A percentile compares a stretch with the other conserved stretches of the same genome.
These are phyloP conservation scores for Dichetophora obliterata DNA, from an alignment of 2,888 invertebrate species.

Conservation along the genomic window DNA sequence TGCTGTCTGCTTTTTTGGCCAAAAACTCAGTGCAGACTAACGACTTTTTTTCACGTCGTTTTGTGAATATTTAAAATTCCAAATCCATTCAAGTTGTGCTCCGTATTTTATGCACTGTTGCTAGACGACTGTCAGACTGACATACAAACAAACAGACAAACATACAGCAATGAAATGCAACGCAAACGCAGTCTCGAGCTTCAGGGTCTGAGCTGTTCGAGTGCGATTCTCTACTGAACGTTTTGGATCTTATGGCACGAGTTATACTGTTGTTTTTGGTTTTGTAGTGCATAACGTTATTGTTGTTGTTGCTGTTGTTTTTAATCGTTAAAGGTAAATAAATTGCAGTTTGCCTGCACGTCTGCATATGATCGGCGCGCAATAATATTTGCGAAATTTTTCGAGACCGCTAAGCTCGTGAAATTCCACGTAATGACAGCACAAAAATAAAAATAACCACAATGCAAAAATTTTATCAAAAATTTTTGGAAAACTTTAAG, in stretches of 20 bases:
- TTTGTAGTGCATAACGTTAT: slow-evolving; percentile 44
- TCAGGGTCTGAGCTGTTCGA: slow-evolving; percentile 25
- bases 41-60: background rate
- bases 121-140: background rate
- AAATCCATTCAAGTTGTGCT: slow-evolving; percentile 2
- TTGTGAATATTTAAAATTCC: slow-evolving; percentile 8
- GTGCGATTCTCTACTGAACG: slow-evolving; percentile 42
- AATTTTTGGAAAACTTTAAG: background rate
- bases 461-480: slow-evolving; percentile 8
- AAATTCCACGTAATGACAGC: background rate
- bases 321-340: slow-evolving; percentile 10
- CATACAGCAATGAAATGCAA: slow-evolving; percentile 36
- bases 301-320: slow-evolving; percentile 44
- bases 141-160: background rate
- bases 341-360: slow-evolving; percentile 23
- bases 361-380: slow-evolving; percentile 7
- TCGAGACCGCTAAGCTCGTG: background rate
- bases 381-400: slow-evolving; percentile 9
- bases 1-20: slow-evolving; percentile 17
- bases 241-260: background rate
- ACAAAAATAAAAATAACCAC: background rate
- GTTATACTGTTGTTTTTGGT: slow-evolving; percentile 33
- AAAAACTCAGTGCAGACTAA: background rate
- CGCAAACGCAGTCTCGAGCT: slow-evolving; percentile 50
- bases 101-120: background rate